These are phyloP conservation scores for Dicranocentrus wangi DNA, from an alignment of 2,888 invertebrate species.

Conservation along the genomic window DNA sequence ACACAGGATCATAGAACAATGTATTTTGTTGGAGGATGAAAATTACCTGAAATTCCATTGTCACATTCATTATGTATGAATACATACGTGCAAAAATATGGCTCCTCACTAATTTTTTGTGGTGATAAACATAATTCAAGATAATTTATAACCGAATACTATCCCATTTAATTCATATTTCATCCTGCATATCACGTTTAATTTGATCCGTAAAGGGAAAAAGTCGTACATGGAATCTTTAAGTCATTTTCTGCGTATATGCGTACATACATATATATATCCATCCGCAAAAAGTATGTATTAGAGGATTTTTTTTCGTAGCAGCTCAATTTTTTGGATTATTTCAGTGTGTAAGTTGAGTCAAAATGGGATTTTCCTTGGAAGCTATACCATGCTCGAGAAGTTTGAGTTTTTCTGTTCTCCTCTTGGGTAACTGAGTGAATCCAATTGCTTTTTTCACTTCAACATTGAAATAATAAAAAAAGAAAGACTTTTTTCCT, in stretches of 20 bases:
- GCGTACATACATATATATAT: too few species aligned
- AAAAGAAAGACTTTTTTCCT: conserved; percentile 41
- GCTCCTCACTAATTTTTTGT: conserved; percentile 26
- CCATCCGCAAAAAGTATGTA: conserved; percentile 15
- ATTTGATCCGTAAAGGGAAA: conserved; percentile 19
- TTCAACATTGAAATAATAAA: conserved; percentile 54
- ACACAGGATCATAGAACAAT: neutral
- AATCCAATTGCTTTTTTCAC: conserved; percentile 60
- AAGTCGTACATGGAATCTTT: conserved; percentile 7
- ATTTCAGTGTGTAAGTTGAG: conserved; percentile 23
- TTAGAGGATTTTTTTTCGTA: too few species aligned
- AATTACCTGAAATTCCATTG: neutral
- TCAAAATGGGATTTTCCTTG: conserved; percentile 30
- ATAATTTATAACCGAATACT: too few species aligned
- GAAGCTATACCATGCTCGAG: neutral
- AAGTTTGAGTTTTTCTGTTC: neutral
- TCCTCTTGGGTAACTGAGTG: conserved; percentile 4
- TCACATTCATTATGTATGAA: neutral
- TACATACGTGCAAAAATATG: conserved; percentile 24
- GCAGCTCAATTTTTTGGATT: conserved; percentile 47
- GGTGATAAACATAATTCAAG: conserved; percentile 51
- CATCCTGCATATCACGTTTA: conserved; percentile 31
- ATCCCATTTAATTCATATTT: conserved; percentile 57
- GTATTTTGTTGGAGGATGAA: neutral
- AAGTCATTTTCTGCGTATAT: conserved; percentile 21